Conservation (phyloP, 2,797 vertebrate genomes). For the Scyliorhinus canicula region DNA sequence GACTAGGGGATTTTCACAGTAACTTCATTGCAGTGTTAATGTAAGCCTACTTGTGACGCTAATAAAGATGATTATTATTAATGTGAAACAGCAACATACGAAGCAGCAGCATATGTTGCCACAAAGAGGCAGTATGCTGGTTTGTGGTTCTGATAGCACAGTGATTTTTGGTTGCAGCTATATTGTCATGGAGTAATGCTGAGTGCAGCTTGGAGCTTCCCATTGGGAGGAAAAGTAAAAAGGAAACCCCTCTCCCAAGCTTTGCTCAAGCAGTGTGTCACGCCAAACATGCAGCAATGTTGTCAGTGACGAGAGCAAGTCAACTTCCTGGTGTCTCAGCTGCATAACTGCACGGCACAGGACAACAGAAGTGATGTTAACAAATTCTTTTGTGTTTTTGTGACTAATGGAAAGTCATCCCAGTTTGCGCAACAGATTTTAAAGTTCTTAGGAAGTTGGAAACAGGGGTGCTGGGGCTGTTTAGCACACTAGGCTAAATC, state of each 20-base stretch:
- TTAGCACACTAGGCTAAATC: no score
- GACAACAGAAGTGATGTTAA: not conserved
- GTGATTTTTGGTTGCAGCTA: not conserved
- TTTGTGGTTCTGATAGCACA: not conserved
- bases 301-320: not conserved
- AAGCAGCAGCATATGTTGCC: not conserved
- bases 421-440: not conserved
- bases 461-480: no score
- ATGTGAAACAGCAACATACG: not conserved
- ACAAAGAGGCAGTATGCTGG: not conserved
- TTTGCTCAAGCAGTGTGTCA: not conserved
- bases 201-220: not conserved
- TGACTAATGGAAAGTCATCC: not conserved
- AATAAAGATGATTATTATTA: no score
- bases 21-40: no score
- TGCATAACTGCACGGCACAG: not conserved
- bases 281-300: not conserved
- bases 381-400: not conserved
- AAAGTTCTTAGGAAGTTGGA: not conserved
- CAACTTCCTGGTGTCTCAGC: not conserved
- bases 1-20: no score
- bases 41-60: no score
- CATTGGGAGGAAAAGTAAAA: not conserved
- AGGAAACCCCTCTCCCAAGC: not conserved
- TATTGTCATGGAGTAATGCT: not conserved